Conservation (phyloP, 2,888 invertebrate genomes). For the Spialia ferax region DNA sequence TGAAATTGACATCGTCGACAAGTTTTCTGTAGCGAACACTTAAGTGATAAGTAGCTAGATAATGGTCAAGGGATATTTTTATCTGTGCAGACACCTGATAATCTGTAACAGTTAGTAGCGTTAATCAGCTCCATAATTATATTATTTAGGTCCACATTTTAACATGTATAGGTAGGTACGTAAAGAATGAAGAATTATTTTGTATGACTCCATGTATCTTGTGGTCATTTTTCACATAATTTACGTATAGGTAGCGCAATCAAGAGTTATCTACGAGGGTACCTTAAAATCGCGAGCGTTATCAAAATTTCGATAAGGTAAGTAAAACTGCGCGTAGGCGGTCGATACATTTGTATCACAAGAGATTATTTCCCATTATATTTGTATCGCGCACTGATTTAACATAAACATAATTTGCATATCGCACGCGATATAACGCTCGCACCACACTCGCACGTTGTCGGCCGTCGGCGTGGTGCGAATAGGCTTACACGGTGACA, state of each 20-base stretch:
- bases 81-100: no score
- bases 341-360: neutral
- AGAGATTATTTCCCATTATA: conserved; percentile 15
- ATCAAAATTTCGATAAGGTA: conserved; percentile 2
- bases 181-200: no score
- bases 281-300: neutral
- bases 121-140: no score
- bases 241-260: neutral
- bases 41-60: no score
- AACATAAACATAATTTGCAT: conserved; percentile 38
- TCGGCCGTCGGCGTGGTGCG: conserved; percentile 18
- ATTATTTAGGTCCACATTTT: no score
- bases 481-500: no score
- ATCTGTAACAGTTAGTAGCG: no score
- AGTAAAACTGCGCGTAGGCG: conserved; percentile 2
- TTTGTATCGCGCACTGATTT: conserved; percentile 17
- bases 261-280: neutral
- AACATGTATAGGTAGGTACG: no score
- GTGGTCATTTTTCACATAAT: neutral
- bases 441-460: conserved; percentile 26
- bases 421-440: conserved; percentile 45
- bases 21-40: no score
- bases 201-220: no score
- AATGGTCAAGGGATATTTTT: no score
- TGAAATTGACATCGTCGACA: no score